phyloP scores from a whole-genome alignment of 2,888 invertebrate species.

The Megamerina dolium region DNA sequence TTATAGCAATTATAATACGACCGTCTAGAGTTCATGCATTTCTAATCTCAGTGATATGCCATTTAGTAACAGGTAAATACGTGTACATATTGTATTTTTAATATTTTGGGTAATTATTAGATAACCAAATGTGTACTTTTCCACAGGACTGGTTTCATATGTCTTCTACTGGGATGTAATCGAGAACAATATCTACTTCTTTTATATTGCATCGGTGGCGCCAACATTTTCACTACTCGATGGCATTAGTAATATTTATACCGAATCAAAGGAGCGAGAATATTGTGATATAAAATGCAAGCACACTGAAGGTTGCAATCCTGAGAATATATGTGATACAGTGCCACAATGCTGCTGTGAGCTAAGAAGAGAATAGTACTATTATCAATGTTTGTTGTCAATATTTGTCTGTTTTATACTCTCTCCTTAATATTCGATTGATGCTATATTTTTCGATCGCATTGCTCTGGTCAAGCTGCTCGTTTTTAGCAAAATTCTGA shows the following conservation, averaged over 20 bases:
- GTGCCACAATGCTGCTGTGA: conserved; percentile 30
- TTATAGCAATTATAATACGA: conserved; percentile 53
- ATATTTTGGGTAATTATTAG: too few species aligned
- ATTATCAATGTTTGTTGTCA: not conserved
- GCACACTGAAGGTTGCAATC: conserved; percentile 16
- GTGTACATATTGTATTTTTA: too few species aligned
- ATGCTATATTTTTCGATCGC: too few species aligned
- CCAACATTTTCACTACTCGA: conserved; percentile 35
- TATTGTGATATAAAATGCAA: conserved; percentile 25
- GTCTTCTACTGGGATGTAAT: conserved; percentile 36
- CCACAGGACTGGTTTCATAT: conserved; percentile 28
- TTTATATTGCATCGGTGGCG: conserved; percentile 26
- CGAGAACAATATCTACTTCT: conserved; percentile 28
- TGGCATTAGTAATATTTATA: conserved; percentile 33
- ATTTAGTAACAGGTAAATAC: conserved; percentile 25
- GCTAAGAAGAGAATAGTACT: conserved; percentile 9
- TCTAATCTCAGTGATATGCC: conserved; percentile 59
- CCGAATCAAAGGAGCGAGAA: conserved; percentile 20
- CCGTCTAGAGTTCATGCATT: conserved; percentile 66
- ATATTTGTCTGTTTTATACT: too few species aligned
- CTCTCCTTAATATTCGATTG: too few species aligned
- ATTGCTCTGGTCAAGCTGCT: too few species aligned
- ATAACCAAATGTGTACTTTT: too few species aligned
- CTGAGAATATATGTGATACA: conserved; percentile 25
- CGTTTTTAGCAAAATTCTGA: too few species aligned